Conservation (phyloP, 2,797 vertebrate species). For the Lates japonicus region DNA sequence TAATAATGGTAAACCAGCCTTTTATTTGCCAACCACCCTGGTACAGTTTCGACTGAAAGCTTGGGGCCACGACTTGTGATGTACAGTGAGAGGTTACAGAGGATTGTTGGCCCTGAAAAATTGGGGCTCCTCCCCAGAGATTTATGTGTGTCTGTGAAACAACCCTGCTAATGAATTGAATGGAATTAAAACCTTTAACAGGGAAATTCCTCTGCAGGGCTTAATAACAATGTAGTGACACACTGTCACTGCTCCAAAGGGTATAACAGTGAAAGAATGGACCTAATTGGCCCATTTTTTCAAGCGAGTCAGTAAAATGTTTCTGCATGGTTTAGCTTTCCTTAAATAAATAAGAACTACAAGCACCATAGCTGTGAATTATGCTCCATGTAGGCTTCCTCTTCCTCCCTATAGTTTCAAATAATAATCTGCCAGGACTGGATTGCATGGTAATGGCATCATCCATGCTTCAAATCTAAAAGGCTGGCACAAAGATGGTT, state of each 20-base stretch:
- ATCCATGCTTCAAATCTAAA: conserved; percentile 25
- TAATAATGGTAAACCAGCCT: too few relatives aligned
- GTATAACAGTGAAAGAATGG: neutral
- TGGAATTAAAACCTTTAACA: conserved; percentile 9
- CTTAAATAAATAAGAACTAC: neutral
- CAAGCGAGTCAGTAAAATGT: neutral
- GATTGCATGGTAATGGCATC: conserved; percentile 49
- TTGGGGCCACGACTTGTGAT: neutral
- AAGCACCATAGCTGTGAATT: neutral
- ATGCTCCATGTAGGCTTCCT: neutral
- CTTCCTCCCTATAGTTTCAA: neutral
- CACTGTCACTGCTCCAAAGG: conserved; percentile 3
- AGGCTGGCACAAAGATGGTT: conserved; percentile 6
- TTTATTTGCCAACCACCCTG: too few relatives aligned
- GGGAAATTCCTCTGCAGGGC: conserved; percentile 15
- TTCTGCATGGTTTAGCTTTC: neutral
- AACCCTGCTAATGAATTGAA: neutral
- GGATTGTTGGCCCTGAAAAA: neutral
- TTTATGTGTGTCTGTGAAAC: neutral
- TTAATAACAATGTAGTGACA: conserved; percentile 13
- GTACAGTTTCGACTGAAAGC: neutral
- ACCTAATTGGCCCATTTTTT: conserved; percentile 6
- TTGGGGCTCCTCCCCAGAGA: neutral
- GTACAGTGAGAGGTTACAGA: neutral
- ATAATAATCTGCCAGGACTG: neutral